Conservation (phyloP, 2,888 invertebrate species). For the Alsophila aescularia region DNA sequence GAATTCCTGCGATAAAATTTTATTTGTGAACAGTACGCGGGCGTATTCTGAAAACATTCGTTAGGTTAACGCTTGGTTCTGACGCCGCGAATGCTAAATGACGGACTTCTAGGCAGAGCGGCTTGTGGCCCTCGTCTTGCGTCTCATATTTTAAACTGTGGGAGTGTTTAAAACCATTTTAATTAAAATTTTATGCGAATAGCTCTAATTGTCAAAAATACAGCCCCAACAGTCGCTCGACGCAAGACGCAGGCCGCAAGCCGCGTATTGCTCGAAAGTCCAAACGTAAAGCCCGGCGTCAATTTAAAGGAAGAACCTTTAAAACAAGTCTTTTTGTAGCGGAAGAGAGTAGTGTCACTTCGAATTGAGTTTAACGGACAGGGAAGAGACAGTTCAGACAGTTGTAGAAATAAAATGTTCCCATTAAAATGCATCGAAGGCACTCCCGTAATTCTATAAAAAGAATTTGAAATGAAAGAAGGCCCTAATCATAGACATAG, state of each 20-base stretch:
- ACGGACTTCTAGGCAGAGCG: no score
- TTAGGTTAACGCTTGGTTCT: slow-evolving; percentile 22
- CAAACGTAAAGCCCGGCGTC: slow-evolving; percentile 4
- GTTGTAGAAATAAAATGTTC: slow-evolving; percentile 23
- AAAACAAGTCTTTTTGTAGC: slow-evolving; percentile 24
- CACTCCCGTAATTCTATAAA: slow-evolving; percentile 15
- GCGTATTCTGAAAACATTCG: slow-evolving; percentile 31
- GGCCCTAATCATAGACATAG: slow-evolving; percentile 8
- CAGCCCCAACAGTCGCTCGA: no score
- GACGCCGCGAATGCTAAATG: slow-evolving; percentile 14
- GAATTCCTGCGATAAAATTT: slow-evolving; percentile 44
- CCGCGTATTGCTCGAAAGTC: no score
- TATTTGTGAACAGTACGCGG: slow-evolving; percentile 40
- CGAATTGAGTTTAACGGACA: slow-evolving; percentile 27
- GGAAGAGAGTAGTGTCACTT: slow-evolving; percentile 14
- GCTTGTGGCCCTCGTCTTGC: no score
- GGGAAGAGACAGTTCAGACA: slow-evolving; percentile 16
- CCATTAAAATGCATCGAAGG: slow-evolving; percentile 27
- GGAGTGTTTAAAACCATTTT: no score
- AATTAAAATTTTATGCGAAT: no score
- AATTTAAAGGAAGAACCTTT: slow-evolving; percentile 18
- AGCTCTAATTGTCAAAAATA: no score
- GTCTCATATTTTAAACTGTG: no score
- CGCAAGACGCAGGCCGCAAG: no score
- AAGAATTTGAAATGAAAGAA: slow-evolving; percentile 15